These are phyloP conservation scores for Nomada ferruginata DNA, from an alignment of 2,888 invertebrate species.

Conservation along the genomic window DNA sequence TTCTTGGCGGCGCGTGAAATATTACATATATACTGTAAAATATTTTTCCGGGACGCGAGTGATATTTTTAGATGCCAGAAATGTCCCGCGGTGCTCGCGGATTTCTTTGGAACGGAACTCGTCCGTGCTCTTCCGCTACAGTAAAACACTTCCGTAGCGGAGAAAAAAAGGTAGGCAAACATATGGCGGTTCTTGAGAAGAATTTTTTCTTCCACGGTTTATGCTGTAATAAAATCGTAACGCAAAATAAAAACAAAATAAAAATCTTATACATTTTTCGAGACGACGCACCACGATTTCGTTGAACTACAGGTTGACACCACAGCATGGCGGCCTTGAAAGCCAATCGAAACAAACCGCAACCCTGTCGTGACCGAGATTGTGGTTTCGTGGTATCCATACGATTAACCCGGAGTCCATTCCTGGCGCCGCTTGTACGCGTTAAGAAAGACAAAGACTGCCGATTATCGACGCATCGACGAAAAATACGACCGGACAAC, in stretches of 20 bases:
- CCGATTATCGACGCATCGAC: slow-evolving; percentile 57
- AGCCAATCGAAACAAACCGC: slow-evolving; percentile 58
- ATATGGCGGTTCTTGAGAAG: no score
- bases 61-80: slow-evolving; percentile 21
- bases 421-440: slow-evolving; percentile 27
- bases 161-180: neutral
- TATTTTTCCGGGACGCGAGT: slow-evolving; percentile 34
- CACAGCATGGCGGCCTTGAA: slow-evolving; percentile 56
- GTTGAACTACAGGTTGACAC: slow-evolving; percentile 16
- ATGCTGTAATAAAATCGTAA: no score
- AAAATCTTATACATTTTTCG: neutral
- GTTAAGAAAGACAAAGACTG: slow-evolving; percentile 56
- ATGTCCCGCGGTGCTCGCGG: neutral
- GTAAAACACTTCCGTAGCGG: neutral
- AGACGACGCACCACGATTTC: slow-evolving; percentile 19
- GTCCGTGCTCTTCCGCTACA: neutral
- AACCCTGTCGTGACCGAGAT: slow-evolving; percentile 54
- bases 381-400: slow-evolving; percentile 56
- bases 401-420: slow-evolving; percentile 22
- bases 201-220: no score
- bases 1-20: slow-evolving; percentile 9
- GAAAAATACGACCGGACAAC: slow-evolving; percentile 52
- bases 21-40: slow-evolving; percentile 18
- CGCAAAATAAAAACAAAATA: no score
- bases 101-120: slow-evolving; percentile 19